phyloP scores from a whole-genome alignment of 2,113 vertebrate genomes.

The Illadopsis cleaveri region DNA sequence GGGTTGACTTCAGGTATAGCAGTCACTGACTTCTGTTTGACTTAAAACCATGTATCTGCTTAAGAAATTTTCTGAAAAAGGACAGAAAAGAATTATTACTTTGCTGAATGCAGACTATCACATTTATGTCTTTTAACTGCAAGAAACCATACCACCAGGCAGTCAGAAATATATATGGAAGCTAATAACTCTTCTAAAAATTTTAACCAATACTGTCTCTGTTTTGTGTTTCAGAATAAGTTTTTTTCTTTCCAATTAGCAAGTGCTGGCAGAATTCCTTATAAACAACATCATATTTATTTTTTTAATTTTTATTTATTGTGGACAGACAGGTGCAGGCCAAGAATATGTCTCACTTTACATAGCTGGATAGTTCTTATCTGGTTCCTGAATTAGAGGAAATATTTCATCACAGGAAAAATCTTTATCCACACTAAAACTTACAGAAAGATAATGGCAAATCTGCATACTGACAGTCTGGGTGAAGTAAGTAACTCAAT shows the following conservation, averaged over 20 bases:
- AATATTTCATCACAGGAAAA: background rate
- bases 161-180: slow-evolving; percentile 13
- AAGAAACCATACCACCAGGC: background rate
- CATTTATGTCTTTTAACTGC: background rate
- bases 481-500: background rate
- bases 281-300: background rate
- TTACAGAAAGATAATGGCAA: background rate
- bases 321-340: background rate
- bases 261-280: background rate
- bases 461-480: background rate
- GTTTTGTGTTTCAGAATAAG: background rate
- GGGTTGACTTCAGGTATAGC: background rate
- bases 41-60: background rate
- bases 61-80: background rate
- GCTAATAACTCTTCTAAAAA: background rate
- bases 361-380: background rate
- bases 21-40: background rate
- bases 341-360: background rate
- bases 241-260: background rate
- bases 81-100: background rate
- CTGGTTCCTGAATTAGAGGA: background rate
- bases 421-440: background rate
- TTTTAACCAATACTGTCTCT: slow-evolving; percentile 5
- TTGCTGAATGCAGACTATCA: background rate
- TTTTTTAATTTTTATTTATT: background rate